These are phyloP conservation scores for Harlomillsia oculata DNA, from an alignment of 1,140 invertebrate species.

Conservation along the genomic window DNA sequence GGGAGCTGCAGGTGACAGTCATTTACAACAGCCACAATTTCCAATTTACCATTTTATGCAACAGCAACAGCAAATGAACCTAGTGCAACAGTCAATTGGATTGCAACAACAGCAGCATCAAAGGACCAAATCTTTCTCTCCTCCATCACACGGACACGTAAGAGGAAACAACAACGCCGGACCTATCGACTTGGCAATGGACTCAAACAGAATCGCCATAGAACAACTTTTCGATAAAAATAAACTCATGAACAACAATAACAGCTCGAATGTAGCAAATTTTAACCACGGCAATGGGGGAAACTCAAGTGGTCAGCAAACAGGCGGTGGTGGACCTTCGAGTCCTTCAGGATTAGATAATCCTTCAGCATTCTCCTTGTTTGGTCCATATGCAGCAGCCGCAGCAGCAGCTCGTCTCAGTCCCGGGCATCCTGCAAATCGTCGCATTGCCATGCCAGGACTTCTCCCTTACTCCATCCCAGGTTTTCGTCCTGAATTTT, in stretches of 20 bases:
- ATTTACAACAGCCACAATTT: constrained; percentile 13
- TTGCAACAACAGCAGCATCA: constrained; percentile 15
- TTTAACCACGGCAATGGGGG: constrained; percentile 1
- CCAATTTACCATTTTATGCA: constrained; percentile 2
- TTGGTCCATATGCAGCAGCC: constrained; percentile 32
- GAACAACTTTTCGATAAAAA: constrained; percentile 28
- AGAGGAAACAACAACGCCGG: neutral
- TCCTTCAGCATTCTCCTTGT: constrained; percentile 30
- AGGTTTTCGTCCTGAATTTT: constrained; percentile 26
- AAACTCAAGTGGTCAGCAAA: neutral
- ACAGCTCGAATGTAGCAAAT: neutral
- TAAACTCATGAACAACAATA: constrained; percentile 13
- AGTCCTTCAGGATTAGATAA: constrained; percentile 12
- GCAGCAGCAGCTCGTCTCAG: constrained; percentile 28
- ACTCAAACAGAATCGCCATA: constrained; percentile 21
- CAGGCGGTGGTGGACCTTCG: neutral
- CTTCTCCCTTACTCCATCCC: constrained; percentile 32
- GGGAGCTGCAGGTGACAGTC: constrained; percentile 6
- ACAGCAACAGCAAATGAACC: constrained; percentile 10
- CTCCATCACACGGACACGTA: neutral
- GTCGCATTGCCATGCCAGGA: constrained; percentile 31
- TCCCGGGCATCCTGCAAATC: constrained; percentile 8
- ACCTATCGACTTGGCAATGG: constrained; percentile 28
- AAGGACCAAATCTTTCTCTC: neutral
- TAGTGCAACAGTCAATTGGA: constrained; percentile 9